Base-by-base conservation (phyloP, 2,888 invertebrate species). In the Ischnura elegans region DNA sequence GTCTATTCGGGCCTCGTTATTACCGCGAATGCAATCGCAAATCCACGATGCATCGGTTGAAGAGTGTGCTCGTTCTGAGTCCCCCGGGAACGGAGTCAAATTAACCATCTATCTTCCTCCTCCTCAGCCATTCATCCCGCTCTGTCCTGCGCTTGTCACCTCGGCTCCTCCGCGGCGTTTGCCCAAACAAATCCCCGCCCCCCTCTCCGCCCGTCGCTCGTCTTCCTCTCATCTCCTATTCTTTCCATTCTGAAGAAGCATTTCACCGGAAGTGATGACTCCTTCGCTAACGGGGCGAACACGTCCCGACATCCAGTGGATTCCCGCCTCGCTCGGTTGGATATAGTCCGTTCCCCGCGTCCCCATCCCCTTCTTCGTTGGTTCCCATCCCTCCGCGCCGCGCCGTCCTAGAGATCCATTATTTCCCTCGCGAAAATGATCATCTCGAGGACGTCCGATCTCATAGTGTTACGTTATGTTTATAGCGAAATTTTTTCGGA, bases 191-290 rank as follows among this genome's bases (percentile, higher is more conserved):
- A 86, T 86, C 86, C 86, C 6, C 43, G 25, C 46, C 86, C 45
- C 3, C 25, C 10, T 46, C 21, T 19, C 51, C 0, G 13, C 29
- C 87, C 36, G 51, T 29, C 47, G 3, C 36, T 36, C 76, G 29
- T n/a, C 61, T 61, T 42, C 21, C 61, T 43, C 43, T 90, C 90
- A 90, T 90, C 66, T 61, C 55, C 90, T 66, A 90, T 90, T 61
- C 90, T 90, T 43, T 66, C 66, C 51, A 66, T 90, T 90, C 90
- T 90, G 61, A 90, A 21, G 90, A 90, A 66, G 90, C 90, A 90
- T 90, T 90, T 90, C 90, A 61, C 90, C 90, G 90, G 90, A 90
- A 90, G 90, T 90, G 90, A 90, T 90, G 90, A 90, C 90, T 90
- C 90, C 90, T 43, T 90, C 90, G 90, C 90, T 90, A 90, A 90